Conservation (phyloP, 2,113 vertebrate genomes). For the Spizaetus ornatus region DNA sequence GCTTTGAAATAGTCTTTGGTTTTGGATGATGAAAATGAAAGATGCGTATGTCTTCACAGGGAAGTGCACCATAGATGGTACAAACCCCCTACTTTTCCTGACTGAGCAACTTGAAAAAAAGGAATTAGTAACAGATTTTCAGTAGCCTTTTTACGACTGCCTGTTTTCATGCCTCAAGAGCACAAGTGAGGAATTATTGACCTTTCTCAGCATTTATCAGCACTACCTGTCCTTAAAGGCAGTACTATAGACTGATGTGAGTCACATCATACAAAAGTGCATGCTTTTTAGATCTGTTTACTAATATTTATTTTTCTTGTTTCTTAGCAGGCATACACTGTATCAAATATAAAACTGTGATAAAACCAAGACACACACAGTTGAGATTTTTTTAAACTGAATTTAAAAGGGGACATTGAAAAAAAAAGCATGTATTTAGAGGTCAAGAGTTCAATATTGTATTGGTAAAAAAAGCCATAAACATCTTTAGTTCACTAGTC, state of each 20-base stretch:
- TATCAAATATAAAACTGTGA: neutral
- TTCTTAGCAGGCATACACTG: neutral
- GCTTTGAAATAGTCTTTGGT: neutral
- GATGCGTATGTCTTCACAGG: neutral
- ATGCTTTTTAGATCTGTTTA: neutral
- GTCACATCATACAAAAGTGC: neutral
- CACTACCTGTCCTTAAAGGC: neutral
- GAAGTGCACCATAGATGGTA: neutral
- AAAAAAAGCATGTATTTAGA: neutral
- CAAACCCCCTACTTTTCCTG: neutral
- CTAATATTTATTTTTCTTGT: neutral
- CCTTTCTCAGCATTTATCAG: conserved; percentile 18
- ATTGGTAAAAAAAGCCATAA: neutral
- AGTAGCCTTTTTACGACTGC: neutral
- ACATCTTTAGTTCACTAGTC: neutral
- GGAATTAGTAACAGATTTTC: neutral
- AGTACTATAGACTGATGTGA: neutral
- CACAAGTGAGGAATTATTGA: neutral
- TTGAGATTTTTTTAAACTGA: neutral
- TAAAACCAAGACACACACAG: neutral
- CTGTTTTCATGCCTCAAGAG: neutral
- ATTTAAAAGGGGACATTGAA: neutral
- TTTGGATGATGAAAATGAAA: neutral
- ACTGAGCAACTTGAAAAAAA: neutral
- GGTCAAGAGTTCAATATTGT: neutral